phyloP scores from a whole-genome alignment of 2,888 invertebrate species.

The Leptinotarsa juncta region DNA sequence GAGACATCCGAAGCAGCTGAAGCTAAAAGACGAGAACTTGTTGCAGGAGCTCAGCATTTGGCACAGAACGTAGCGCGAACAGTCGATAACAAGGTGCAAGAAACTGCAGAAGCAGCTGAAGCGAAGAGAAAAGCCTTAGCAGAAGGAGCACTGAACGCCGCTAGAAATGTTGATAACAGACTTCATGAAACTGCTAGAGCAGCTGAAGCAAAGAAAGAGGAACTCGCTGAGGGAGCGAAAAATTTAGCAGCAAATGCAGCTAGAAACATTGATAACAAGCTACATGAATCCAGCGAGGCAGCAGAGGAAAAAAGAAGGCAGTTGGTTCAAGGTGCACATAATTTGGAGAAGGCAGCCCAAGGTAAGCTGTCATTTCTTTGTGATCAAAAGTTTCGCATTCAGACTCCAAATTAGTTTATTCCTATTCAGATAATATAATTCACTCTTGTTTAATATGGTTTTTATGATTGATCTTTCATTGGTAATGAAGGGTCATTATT shows the following conservation, averaged over 20 bases:
- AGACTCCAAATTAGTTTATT: too few species aligned
- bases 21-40: slow-evolving; percentile 36
- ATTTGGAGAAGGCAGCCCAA: slow-evolving; percentile 35
- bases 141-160: slow-evolving; percentile 39
- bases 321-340: slow-evolving; percentile 33
- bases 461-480: too few species aligned
- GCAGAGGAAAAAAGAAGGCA: slow-evolving; percentile 43
- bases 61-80: slow-evolving; percentile 32
- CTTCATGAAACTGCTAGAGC: slow-evolving; percentile 40
- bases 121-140: slow-evolving; percentile 34
- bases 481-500: too few species aligned
- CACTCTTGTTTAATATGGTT: too few species aligned
- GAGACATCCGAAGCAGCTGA: slow-evolving; percentile 44
- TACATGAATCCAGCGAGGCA: slow-evolving; percentile 42
- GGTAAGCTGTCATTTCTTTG: not conserved
- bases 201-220: slow-evolving; percentile 41
- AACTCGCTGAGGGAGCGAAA: slow-evolving; percentile 32
- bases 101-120: slow-evolving; percentile 46
- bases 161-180: slow-evolving; percentile 37
- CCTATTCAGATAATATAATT: too few species aligned
- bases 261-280: slow-evolving; percentile 45
- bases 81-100: slow-evolving; percentile 41
- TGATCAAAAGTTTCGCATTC: too few species aligned
- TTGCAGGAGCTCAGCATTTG: slow-evolving; percentile 35
- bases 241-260: slow-evolving; percentile 33